phyloP scores from a whole-genome alignment of 2,113 vertebrate species.

The Camelus dromedarius region DNA sequence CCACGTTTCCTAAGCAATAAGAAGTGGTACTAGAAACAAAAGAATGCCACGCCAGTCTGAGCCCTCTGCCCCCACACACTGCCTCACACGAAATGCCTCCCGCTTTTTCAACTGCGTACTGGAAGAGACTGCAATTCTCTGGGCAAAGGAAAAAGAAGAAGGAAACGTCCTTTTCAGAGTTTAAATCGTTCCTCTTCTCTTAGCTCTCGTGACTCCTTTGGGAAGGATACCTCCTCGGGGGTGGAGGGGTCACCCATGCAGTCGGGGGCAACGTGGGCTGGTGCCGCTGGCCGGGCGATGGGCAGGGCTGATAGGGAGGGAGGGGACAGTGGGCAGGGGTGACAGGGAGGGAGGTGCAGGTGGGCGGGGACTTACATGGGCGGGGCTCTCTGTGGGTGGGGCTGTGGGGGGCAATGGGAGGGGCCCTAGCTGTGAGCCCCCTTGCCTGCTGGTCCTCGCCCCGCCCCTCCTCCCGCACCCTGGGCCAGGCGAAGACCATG shows the following conservation, averaged over 20 bases:
- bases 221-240: not conserved
- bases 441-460: not conserved
- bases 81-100: no score
- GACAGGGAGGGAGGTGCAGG: not conserved
- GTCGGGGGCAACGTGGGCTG: not conserved
- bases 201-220: not conserved
- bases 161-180: not conserved
- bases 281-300: fast-evolving
- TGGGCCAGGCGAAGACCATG: fast-evolving
- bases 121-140: not conserved
- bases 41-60: not conserved
- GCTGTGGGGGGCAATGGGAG: not conserved
- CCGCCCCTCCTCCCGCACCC: fast-evolving
- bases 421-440: not conserved
- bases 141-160: not conserved
- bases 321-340: not conserved
- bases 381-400: not conserved
- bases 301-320: fast-evolving
- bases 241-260: not conserved
- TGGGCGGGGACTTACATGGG: not conserved
- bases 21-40: not conserved
- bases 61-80: no score
- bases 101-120: not conserved
- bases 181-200: not conserved
- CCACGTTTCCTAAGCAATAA: not conserved